A percentile compares a stretch with the other conserved stretches of the same genome.
phyloP scores from a whole-genome alignment of 2,113 vertebrate species.

The Tyto alba region DNA sequence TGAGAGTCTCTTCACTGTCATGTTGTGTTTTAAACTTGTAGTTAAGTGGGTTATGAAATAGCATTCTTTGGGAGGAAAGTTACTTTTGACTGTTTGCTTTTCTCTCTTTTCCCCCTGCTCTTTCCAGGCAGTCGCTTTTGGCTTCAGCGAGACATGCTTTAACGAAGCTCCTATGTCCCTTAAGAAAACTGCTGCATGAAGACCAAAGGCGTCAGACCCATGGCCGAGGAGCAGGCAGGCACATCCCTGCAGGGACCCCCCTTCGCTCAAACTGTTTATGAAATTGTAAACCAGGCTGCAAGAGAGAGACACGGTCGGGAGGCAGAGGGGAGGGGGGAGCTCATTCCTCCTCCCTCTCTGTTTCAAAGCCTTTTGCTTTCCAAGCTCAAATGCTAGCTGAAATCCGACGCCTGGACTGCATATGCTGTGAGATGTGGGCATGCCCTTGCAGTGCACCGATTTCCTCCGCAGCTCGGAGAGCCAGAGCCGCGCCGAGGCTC shows the following conservation, averaged over 20 bases:
- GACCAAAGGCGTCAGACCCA: background rate
- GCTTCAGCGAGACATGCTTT: fast-evolving
- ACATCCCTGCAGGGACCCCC: background rate
- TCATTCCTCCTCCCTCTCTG: constrained; percentile 35
- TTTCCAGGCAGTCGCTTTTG: background rate
- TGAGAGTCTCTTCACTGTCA: background rate
- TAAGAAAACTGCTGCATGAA: background rate
- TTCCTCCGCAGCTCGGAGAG: constrained; percentile 40
- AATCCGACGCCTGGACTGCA: constrained; percentile 73
- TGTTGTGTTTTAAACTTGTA: background rate
- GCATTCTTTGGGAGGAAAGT: background rate
- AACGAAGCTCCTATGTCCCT: background rate
- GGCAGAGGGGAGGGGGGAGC: constrained; percentile 27
- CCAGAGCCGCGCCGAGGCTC: background rate
- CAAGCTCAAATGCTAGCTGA: constrained; percentile 45
- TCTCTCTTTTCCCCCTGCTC: background rate
- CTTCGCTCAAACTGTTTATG: background rate
- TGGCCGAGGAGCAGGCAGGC: background rate
- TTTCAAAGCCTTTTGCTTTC: constrained; percentile 41
- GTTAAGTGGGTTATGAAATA: background rate
- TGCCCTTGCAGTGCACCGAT: constrained; percentile 3
- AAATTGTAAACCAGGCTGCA: background rate
- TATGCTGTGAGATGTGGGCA: constrained; percentile 54
- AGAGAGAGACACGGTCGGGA: background rate
- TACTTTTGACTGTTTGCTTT: background rate